These are phyloP conservation scores for Rhagologus leucostigma DNA, from an alignment of 2,113 vertebrate species.

Conservation along the genomic window DNA sequence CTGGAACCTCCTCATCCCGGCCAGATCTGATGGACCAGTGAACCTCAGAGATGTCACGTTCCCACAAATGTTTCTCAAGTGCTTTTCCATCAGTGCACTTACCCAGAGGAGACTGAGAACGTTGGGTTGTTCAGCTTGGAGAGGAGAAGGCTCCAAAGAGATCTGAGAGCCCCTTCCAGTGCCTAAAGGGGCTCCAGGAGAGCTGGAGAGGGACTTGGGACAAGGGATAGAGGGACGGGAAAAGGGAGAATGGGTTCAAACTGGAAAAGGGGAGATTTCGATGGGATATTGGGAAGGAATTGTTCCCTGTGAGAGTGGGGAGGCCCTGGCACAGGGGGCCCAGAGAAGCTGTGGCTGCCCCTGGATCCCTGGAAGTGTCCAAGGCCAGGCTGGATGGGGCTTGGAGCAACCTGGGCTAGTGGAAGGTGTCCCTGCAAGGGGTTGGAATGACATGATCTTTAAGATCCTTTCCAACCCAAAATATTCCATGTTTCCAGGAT, in stretches of 20 bases:
- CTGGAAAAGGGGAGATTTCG: background rate
- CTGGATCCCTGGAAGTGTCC: background rate
- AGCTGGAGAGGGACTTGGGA: background rate
- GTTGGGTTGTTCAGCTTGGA: background rate
- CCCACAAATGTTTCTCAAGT: background rate
- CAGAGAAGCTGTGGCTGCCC: background rate
- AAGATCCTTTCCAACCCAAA: background rate
- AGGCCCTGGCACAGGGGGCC: background rate
- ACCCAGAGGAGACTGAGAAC: background rate
- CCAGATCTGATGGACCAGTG: background rate
- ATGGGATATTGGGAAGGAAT: background rate
- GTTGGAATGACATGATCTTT: background rate
- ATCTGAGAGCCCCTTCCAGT: rapidly evolving
- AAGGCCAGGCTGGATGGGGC: rapidly evolving
- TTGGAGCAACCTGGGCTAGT: rapidly evolving
- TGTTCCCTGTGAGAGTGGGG: rapidly evolving
- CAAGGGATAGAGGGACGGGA: background rate
- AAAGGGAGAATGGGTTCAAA: background rate
- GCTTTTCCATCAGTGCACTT: background rate
- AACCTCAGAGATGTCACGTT: background rate
- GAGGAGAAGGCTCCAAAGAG: background rate
- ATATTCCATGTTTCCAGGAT: background rate
- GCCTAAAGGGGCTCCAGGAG: background rate
- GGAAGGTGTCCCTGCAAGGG: background rate
- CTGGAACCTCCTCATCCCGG: background rate